These are phyloP conservation scores for Habroteleia sp. DNA, from an alignment of 2,888 invertebrate genomes.

Conservation along the genomic window DNA sequence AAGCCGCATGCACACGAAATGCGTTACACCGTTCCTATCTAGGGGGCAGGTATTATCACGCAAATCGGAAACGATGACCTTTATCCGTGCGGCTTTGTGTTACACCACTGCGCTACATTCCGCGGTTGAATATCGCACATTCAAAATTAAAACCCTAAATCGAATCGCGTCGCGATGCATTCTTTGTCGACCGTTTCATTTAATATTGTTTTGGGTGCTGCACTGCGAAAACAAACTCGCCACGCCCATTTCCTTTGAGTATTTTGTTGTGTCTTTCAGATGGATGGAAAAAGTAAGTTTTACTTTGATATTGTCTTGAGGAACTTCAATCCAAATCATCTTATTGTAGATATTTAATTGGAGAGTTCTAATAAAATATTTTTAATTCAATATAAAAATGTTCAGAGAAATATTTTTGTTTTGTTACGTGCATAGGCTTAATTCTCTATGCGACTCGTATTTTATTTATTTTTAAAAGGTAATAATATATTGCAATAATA, in stretches of 20 bases:
- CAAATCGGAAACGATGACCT: slow-evolving; percentile 63
- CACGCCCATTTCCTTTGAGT: not conserved
- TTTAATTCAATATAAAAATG: too few species aligned
- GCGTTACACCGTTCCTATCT: slow-evolving; percentile 60
- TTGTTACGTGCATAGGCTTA: too few species aligned
- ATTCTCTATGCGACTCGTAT: too few species aligned
- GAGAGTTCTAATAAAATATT: too few species aligned
- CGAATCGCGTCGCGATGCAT: slow-evolving; percentile 40
- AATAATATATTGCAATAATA: too few species aligned
- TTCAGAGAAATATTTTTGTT: too few species aligned
- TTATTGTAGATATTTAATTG: too few species aligned
- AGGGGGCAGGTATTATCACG: slow-evolving; percentile 56
- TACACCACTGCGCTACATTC: slow-evolving; percentile 56
- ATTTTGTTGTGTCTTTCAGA: too few species aligned
- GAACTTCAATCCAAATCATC: too few species aligned
- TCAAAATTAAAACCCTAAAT: slow-evolving; percentile 55
- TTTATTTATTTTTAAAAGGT: too few species aligned
- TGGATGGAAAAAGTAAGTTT: too few species aligned
- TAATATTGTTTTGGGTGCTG: slow-evolving; percentile 11
- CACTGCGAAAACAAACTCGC: slow-evolving; percentile 7
- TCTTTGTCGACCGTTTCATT: slow-evolving; percentile 30
- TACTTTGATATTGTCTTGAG: too few species aligned
- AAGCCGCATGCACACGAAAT: slow-evolving; percentile 58
- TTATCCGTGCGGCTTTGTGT: slow-evolving; percentile 60
- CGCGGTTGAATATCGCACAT: slow-evolving; percentile 46